Evolutionary conservation across 2,888 invertebrate species (phyloP), one percentile per base, ranked within the genome.

Genomic region (Carterocephalus palaemon): DNA sequence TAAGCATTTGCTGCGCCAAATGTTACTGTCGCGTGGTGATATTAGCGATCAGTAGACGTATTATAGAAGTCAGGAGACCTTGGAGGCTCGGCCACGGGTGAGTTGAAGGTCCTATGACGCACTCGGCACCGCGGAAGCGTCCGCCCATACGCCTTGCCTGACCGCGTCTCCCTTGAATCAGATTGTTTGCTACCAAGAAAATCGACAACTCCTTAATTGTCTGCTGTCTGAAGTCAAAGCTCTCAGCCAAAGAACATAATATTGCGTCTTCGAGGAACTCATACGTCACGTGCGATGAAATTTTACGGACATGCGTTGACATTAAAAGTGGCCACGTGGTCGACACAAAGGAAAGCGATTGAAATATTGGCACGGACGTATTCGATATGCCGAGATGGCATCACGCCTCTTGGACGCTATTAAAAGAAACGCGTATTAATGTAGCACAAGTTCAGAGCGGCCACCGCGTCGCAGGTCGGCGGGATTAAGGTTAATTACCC

Each of bases 361-460:
- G 66, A 75, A 76, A 74, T 73, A 66, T 84, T 84, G 84, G 84
- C 83, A 84, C 73, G 62, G 53, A 57, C 52, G 53, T 40, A 9
- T 19, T 41, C 37, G 46, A 55, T 48, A 54, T 45, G 61, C 53
- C 48, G 62, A 56, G 64, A 62, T 60, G 66, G 65, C 58, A 67
- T 62, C 60, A 64, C 62, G 60, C 61, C 67, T 68, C 65, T 59
- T 60, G 52, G 60, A 57, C 60, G 72, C 72, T 84, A 84, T 84
- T 83, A 81, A 78, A 73, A 79, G 78, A 76, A 58, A 51, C 58
- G 61, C 59, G 62, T 63, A 67, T 69, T 67, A 71, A 81, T 78
- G 71, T 82, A 76, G 82, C 70, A 73, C 85, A 83, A 83, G 85
- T 84, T 83, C 83, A 83, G 67, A 69, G 67, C 61, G 62, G 64